Evolutionary conservation across 2,888 invertebrate genomes (phyloP).

Genomic region (Phragmatobia fuliginosa): DNA sequence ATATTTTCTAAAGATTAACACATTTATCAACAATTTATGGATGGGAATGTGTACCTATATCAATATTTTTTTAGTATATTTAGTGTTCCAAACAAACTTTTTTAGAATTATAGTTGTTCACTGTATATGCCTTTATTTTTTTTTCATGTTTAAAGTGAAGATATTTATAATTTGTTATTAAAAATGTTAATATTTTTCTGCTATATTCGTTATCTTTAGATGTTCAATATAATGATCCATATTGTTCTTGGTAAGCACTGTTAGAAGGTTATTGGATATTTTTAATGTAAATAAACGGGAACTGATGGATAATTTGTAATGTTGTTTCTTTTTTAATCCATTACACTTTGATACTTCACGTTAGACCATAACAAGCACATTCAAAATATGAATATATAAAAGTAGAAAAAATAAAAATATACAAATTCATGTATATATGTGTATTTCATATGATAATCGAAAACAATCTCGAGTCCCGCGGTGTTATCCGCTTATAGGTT

Average conservation of each 20-base stretch:
- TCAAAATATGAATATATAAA: no score
- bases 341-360: neutral
- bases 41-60: neutral
- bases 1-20: no score
- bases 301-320: conserved; percentile 22
- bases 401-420: no score
- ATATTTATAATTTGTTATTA: neutral
- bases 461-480: no score
- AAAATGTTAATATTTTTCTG: neutral
- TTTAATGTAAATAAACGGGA: conserved; percentile 45
- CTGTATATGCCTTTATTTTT: neutral
- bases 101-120: no score
- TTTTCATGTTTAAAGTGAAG: neutral
- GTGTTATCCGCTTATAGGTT: no score
- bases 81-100: neutral
- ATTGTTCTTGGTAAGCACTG: conserved; percentile 31
- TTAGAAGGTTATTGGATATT: conserved; percentile 45
- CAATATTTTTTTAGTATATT: neutral
- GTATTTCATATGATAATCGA: no score
- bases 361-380: neutral
- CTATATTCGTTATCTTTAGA: neutral
- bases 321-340: neutral
- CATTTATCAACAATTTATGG: no score
- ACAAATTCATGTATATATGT: no score
- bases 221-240: conserved; percentile 21